phyloP scores from a whole-genome alignment of 2,888 invertebrate species.

The Agrotis exclamationis region DNA sequence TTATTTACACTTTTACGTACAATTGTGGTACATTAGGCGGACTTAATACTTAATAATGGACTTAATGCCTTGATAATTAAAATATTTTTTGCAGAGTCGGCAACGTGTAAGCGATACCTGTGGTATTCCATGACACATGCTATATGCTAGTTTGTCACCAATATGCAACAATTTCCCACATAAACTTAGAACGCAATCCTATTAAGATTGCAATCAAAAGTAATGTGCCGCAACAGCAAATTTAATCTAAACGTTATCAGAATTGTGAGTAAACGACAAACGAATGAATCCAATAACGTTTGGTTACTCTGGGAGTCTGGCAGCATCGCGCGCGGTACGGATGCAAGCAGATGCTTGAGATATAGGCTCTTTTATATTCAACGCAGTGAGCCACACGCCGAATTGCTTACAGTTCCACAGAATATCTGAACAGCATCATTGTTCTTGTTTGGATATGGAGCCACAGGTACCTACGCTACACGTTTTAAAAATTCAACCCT shows the following conservation, averaged over 20 bases:
- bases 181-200: conserved; percentile 6
- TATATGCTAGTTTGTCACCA: too few relatives aligned
- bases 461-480: conserved; percentile 52
- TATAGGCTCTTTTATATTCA: conserved; percentile 78
- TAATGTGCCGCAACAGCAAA: conserved; percentile 50
- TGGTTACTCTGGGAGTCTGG: conserved; percentile 62
- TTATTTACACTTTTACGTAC: too few relatives aligned
- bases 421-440: conserved; percentile 68
- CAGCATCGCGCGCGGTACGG: conserved; percentile 71
- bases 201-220: conserved; percentile 39
- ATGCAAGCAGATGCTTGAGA: conserved; percentile 69
- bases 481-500: conserved; percentile 49
- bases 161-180: not conserved
- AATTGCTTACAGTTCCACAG: conserved; percentile 70
- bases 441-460: conserved; percentile 66
- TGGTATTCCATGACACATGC: too few relatives aligned
- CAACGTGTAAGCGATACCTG: too few relatives aligned
- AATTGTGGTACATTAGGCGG: too few relatives aligned
- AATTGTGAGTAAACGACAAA: conserved; percentile 63
- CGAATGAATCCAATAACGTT: conserved; percentile 73
- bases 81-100: too few relatives aligned
- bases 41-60: too few relatives aligned
- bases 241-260: conserved; percentile 49
- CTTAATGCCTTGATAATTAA: too few relatives aligned
- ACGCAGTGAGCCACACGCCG: conserved; percentile 66